Percentiles rank a stretch among this genome's conserved stretches.
These are phyloP conservation scores for Cotesia vestalis DNA, from an alignment of 1,140 invertebrate genomes.

Conservation along the genomic window DNA sequence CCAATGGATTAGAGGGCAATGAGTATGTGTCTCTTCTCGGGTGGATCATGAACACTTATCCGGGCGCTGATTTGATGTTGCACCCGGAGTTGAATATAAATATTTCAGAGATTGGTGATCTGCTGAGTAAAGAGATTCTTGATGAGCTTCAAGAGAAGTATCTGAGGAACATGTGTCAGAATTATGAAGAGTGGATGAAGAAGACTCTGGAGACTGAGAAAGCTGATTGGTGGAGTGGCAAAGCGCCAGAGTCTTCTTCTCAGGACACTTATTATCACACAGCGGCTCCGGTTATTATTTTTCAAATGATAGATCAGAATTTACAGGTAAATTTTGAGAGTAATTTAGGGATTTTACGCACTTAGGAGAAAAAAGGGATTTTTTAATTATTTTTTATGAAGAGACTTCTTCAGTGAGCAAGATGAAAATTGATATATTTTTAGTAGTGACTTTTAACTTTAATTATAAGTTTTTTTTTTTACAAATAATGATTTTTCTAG, in stretches of 20 bases:
- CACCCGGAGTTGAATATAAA: conserved; percentile 89
- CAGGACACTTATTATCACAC: conserved; percentile 88
- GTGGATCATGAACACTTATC: conserved; percentile 91
- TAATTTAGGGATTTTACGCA: too few relatives aligned
- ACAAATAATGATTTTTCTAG: too few relatives aligned
- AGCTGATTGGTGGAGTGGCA: conserved; percentile 82
- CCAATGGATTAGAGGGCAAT: conserved; percentile 90
- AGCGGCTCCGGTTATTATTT: conserved; percentile 93
- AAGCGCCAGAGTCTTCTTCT: conserved; percentile 80
- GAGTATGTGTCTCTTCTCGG: conserved; percentile 94
- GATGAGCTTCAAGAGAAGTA: conserved; percentile 86
- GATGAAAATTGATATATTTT: too few relatives aligned
- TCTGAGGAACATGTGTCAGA: conserved; percentile 86
- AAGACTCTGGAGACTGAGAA: conserved; percentile 92
- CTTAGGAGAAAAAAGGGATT: too few relatives aligned
- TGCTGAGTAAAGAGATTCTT: conserved; percentile 80
- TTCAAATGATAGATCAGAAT: conserved; percentile 98
- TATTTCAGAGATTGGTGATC: conserved; percentile 72
- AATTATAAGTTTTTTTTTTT: too few relatives aligned
- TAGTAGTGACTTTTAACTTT: too few relatives aligned
- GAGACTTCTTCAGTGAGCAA: too few relatives aligned
- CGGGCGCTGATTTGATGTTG: conserved; percentile 84
- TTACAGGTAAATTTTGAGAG: conserved; percentile 68
- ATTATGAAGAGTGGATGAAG: conserved; percentile 96
- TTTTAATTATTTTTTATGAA: too few relatives aligned